Evolutionary conservation across 2,113 vertebrate species (phyloP).

Genomic region (Cheirogaleus medius): DNA sequence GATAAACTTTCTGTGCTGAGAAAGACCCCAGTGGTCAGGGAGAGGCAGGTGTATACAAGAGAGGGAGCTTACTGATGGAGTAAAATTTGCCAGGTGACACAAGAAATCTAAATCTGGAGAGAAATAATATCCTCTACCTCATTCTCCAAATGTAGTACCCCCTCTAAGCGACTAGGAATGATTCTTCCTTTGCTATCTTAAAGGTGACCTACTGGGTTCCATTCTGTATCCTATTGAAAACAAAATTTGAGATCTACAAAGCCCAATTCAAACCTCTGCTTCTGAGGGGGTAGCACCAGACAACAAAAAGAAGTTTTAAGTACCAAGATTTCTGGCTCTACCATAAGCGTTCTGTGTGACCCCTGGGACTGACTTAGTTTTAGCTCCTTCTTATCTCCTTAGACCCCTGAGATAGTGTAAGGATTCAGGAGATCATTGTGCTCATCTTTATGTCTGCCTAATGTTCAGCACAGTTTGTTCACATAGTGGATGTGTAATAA

Average conservation of each 20-base stretch:
- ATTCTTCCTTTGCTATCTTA: slow-evolving; percentile 20
- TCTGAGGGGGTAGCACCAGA: not conserved
- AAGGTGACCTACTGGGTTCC: not conserved
- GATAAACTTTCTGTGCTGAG: not conserved
- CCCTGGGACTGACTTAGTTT: not conserved
- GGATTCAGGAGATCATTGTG: not conserved
- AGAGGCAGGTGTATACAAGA: not conserved
- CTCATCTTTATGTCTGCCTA: not conserved
- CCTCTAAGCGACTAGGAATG: not conserved
- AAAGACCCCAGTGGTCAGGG: not conserved
- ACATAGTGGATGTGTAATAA: not conserved
- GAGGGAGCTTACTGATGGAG: not conserved
- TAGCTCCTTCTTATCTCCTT: not conserved
- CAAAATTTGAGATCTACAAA: not conserved
- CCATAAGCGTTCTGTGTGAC: not conserved
- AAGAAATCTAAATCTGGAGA: not conserved
- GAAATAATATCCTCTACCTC: not conserved
- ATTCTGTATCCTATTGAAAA: slow-evolving; percentile 14
- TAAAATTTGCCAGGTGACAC: not conserved
- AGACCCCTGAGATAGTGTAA: not conserved
- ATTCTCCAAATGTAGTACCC: slow-evolving; percentile 1
- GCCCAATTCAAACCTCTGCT: not conserved
- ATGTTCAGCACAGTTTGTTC: not conserved
- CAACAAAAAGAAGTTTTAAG: slow-evolving; percentile 19
- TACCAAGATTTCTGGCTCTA: not conserved